Evolutionary conservation across 2,888 invertebrate species (phyloP), one percentile per base, ranked within the genome.

Genomic region (Andrena bucephala): DNA sequence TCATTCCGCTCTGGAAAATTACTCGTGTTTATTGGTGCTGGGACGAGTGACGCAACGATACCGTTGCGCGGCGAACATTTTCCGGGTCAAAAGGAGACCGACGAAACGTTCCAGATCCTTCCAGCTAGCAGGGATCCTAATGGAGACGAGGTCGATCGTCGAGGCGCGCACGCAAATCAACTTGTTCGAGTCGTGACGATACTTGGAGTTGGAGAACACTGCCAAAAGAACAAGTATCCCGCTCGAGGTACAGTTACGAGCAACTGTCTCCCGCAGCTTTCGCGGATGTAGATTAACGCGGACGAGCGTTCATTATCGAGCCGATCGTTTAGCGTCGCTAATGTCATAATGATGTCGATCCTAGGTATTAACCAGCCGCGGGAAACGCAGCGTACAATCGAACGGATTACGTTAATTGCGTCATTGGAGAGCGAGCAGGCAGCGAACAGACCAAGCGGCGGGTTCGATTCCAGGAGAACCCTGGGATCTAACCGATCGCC

Each of bases 391-490:
- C 72, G 66, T 69, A 60, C 59, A 79, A 83, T 71, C 72, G 65
- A 71, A 69, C 71, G 65, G 57, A 74, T 77, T 70, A 70, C 72
- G 76, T 83, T 83, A 77, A 80, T 79, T 80, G 77, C 69, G 60
- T 60, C 48, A 42, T 27, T n/a, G 63, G 48, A n/a, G 42, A 69
- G 62, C n/a, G 57, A 31, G 29, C 75, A 62, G 10, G 10, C 0
- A 27, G 10, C 63, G 76, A 5, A 24, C 29, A 48, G 60, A 29
- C 29, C n/a, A 3, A 13, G 33, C n/a, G 33, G 31, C 27, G 7
- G 24, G n/a, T n/a, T 7, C 13, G 13, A 6, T 42, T 16, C 10
- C 27, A n/a, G 13, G 31, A 69, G 50, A 68, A 36, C 50, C 8
- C 5, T 13, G 59, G 27, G 27, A 24, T 42, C 20, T n/a, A 42